Evolutionary conservation across 1,140 invertebrate species (phyloP), one percentile per base, ranked within the genome.

Genomic region (Leptonema lineaticorne): DNA sequence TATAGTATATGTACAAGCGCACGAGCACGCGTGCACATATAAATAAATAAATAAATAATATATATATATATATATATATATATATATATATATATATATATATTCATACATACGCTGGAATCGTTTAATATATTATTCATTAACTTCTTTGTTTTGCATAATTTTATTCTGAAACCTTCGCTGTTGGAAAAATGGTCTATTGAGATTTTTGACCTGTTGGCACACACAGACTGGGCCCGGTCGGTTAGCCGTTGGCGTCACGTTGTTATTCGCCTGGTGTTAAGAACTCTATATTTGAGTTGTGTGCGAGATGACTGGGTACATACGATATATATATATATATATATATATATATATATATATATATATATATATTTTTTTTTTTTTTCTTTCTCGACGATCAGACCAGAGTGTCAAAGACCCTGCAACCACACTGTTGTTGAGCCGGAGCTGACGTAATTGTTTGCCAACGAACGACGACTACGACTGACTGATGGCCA

Each of bases 341-440:
- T n/a, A n/a, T n/a, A n/a, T n/a, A n/a, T n/a, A n/a, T n/a, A n/a
- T n/a, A n/a, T n/a, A n/a, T n/a, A n/a, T n/a, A n/a, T n/a, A n/a
- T n/a, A n/a, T n/a, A n/a, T n/a, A n/a, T n/a, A n/a, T n/a, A n/a
- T n/a, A n/a, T n/a, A n/a, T n/a, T n/a, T n/a, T n/a, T n/a, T 62
- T 62, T 62, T 60, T 60, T 33, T 28, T 58, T 58, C 11, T 26
- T 41, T 24, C 24, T 26, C 22, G 22, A 53, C 50, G 30, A 45
- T 62, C 29, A n/a, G 29, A 20, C 59, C 57, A 37, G n/a, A n/a
- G 59, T 62, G 59, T 62, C 59, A 62, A 62, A 62, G 59, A 62
- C 59, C 57, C 59, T 60, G 59, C 22, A 14, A 9, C 4, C 37
- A 2, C 11, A 37, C 14, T 37, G 28, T 24, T 45, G 59, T 62